A percentile compares a stretch with the other conserved stretches of the same genome.
Conservation (phyloP, 2,797 vertebrate species). For the Salarias fasciatus region DNA sequence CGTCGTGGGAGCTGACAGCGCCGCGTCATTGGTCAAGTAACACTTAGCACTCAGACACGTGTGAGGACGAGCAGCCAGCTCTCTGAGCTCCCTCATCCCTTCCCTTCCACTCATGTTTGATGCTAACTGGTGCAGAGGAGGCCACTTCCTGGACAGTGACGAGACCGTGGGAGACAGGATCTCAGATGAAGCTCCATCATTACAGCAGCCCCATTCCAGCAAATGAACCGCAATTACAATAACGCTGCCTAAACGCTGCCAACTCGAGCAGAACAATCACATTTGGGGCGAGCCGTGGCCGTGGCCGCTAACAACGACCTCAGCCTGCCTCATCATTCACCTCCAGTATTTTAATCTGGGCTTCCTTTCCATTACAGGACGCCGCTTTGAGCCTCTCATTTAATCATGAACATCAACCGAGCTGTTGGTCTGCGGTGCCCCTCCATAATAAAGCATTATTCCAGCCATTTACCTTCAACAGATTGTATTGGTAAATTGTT, state of each 20-base stretch:
- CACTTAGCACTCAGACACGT: slow-evolving; percentile 24
- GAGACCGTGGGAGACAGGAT: slow-evolving; percentile 66
- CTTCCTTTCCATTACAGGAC: slow-evolving; percentile 75
- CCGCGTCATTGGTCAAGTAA: slow-evolving; percentile 39
- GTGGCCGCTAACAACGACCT: slow-evolving; percentile 69
- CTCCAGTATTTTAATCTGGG: slow-evolving; percentile 75
- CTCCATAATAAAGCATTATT: slow-evolving; percentile 43
- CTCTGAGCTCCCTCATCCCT: slow-evolving; percentile 22
- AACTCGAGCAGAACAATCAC: slow-evolving; percentile 82
- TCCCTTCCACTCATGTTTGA: slow-evolving; percentile 54
- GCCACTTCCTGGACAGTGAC: slow-evolving; percentile 51
- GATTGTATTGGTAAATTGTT: slow-evolving; percentile 33
- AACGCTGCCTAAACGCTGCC: slow-evolving; percentile 71
- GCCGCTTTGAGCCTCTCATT: slow-evolving; percentile 57
- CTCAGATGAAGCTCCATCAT: slow-evolving; percentile 70
- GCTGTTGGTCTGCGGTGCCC: slow-evolving; percentile 35
- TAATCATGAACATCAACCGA: slow-evolving; percentile 70
- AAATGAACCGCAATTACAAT: slow-evolving; percentile 80
- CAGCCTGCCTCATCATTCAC: slow-evolving; percentile 67
- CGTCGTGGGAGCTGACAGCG: slow-evolving; percentile 52
- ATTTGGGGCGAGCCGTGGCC: slow-evolving; percentile 71
- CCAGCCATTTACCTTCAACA: slow-evolving; percentile 41
- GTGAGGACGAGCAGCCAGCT: slow-evolving; percentile 28
- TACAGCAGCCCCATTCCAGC: slow-evolving; percentile 70
- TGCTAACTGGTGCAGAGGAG: slow-evolving; percentile 64